Conservation (phyloP, 2,797 vertebrate species). For the Sphenopsis melanotis region DNA sequence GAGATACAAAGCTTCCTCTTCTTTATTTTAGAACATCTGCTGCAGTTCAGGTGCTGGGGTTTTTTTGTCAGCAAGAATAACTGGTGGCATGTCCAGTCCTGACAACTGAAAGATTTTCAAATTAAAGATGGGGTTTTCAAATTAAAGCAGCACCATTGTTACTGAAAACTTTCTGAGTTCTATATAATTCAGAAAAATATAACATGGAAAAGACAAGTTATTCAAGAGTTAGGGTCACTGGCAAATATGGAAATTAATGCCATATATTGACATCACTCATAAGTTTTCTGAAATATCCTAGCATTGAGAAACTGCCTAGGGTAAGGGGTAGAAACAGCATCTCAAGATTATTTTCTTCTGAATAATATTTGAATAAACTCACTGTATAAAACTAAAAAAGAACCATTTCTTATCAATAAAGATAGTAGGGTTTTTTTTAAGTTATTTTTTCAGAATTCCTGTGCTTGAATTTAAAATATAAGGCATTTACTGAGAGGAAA, state of each 20-base stretch:
- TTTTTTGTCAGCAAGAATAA: background rate
- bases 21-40: background rate
- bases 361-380: background rate
- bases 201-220: background rate
- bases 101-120: background rate
- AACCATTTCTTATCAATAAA: background rate
- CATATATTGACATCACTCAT: background rate
- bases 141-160: background rate
- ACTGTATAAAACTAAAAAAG: background rate
- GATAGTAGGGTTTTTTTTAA: rapidly evolving
- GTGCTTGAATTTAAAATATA: background rate
- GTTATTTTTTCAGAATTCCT: background rate
- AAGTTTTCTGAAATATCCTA: background rate
- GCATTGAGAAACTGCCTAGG: background rate
- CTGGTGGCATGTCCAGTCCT: background rate
- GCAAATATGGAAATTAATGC: background rate
- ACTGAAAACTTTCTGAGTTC: background rate
- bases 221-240: background rate
- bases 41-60: rapidly evolving
- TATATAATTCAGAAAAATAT: background rate
- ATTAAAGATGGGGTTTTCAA: background rate
- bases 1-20: background rate
- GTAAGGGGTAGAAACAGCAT: background rate
- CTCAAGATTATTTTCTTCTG: background rate
- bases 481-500: background rate